These are phyloP conservation scores for Habroteleia sp. DNA, from an alignment of 2,888 invertebrate genomes.

Conservation along the genomic window DNA sequence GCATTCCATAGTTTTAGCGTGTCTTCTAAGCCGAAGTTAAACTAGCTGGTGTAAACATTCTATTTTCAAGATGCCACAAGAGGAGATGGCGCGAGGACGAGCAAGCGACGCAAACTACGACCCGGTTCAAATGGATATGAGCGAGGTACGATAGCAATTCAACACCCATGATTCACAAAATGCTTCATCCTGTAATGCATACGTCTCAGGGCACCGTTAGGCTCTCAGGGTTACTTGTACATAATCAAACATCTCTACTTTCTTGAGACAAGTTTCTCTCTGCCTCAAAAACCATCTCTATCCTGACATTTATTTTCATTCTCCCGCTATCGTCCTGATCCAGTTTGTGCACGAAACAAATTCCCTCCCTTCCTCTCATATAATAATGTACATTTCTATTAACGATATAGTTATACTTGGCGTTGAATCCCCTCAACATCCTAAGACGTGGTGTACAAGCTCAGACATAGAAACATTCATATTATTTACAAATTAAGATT, in stretches of 20 bases:
- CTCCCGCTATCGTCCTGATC: too few species aligned
- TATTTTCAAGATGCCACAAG: conserved; percentile 69
- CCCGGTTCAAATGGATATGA: conserved; percentile 90
- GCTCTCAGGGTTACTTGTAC: conserved; percentile 47
- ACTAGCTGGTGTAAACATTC: conserved; percentile 26
- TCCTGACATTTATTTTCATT: too few species aligned
- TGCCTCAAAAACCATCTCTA: neutral
- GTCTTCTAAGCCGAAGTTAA: conserved; percentile 24
- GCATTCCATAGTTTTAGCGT: conserved; percentile 21
- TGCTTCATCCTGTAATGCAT: conserved; percentile 33
- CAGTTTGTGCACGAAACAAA: too few species aligned
- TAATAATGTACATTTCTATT: too few species aligned
- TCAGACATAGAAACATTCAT: conserved; percentile 51
- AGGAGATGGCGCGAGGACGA: conserved; percentile 42
- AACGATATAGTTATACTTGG: conserved; percentile 21
- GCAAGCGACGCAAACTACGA: conserved; percentile 87
- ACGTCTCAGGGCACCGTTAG: conserved; percentile 38
- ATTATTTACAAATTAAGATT: conserved; percentile 71
- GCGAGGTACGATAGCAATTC: conserved; percentile 83
- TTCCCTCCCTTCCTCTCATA: too few species aligned
- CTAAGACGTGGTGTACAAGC: conserved; percentile 28
- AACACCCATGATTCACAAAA: conserved; percentile 7
- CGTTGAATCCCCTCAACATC: neutral
- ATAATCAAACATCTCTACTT: conserved; percentile 1
- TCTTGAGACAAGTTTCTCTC: neutral